Evolutionary conservation across 2,888 invertebrate genomes (phyloP).

Genomic region (Campopleginae sp.): DNA sequence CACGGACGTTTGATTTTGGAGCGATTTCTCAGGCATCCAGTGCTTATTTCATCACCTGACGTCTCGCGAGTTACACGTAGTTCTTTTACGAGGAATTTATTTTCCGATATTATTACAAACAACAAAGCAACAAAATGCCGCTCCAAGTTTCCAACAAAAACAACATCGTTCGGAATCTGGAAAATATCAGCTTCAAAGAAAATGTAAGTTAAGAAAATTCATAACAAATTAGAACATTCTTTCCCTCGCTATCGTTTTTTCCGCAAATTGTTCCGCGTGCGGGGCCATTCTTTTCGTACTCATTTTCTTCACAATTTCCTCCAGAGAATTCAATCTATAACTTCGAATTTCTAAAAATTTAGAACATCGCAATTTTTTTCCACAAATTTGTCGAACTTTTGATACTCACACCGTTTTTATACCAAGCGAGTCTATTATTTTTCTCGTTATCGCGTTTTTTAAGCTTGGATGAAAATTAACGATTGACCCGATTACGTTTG

Average conservation of each 20-base stretch:
- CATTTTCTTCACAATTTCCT: background rate
- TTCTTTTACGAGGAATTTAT: constrained; percentile 14
- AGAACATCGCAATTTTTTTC: background rate
- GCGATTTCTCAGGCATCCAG: constrained; percentile 18
- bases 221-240: constrained; percentile 19
- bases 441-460: background rate
- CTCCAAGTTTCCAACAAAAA: constrained; percentile 80
- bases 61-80: constrained; percentile 42
- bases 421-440: background rate
- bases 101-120: background rate
- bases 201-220: constrained; percentile 74
- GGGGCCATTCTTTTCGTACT: background rate
- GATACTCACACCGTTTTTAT: background rate
- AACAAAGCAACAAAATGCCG: constrained; percentile 72
- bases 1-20: constrained; percentile 43
- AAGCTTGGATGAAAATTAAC: background rate
- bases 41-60: constrained; percentile 53
- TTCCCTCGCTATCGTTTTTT: background rate
- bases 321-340: background rate
- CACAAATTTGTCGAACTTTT: background rate
- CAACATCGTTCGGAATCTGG: constrained; percentile 78
- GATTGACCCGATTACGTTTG: background rate
- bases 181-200: constrained; percentile 76
- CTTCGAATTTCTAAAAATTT: background rate
- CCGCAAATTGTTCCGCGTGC: background rate